A percentile compares a stretch with the other conserved stretches of the same genome.
These are phyloP conservation scores for Stratiomys singularior DNA, from an alignment of 2,888 invertebrate species.

Conservation along the genomic window DNA sequence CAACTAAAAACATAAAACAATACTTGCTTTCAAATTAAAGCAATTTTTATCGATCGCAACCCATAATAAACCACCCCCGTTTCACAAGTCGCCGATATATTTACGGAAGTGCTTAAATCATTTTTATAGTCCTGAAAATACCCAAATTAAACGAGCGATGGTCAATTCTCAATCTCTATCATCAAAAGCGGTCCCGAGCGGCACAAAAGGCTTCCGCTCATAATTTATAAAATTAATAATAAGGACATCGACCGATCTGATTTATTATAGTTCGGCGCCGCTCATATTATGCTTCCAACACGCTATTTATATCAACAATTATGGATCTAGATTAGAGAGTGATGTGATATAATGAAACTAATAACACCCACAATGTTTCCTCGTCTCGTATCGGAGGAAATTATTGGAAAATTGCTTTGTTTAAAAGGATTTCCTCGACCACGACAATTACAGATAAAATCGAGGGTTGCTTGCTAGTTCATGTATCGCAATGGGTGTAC, in stretches of 20 bases:
- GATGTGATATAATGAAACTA: too few relatives aligned
- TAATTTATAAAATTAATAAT: conserved; percentile 42
- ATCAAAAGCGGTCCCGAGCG: conserved; percentile 11
- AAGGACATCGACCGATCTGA: conserved; percentile 31
- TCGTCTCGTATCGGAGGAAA: not conserved
- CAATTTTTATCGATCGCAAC: not conserved
- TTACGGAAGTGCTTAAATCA: conserved; percentile 45
- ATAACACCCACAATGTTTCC: too few relatives aligned
- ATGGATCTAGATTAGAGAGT: not conserved
- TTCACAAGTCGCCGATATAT: conserved; percentile 5
- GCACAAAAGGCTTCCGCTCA: conserved; percentile 32
- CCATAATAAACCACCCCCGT: conserved; percentile 36
- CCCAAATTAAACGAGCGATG: conserved; percentile 12
- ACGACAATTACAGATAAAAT: not conserved
- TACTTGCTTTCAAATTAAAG: not conserved
- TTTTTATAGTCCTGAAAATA: conserved; percentile 28
- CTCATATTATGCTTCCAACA: not conserved
- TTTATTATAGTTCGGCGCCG: conserved; percentile 27
- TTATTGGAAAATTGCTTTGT: conserved; percentile 14
- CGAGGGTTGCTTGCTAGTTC: too few relatives aligned
- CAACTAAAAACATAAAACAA: not conserved
- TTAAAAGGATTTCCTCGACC: not conserved
- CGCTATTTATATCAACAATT: conserved; percentile 13
- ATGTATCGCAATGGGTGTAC: too few relatives aligned
- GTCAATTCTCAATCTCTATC: not conserved